phyloP scores from a whole-genome alignment of 2,113 vertebrate genomes.

The Reinhardtius hippoglossoides region DNA sequence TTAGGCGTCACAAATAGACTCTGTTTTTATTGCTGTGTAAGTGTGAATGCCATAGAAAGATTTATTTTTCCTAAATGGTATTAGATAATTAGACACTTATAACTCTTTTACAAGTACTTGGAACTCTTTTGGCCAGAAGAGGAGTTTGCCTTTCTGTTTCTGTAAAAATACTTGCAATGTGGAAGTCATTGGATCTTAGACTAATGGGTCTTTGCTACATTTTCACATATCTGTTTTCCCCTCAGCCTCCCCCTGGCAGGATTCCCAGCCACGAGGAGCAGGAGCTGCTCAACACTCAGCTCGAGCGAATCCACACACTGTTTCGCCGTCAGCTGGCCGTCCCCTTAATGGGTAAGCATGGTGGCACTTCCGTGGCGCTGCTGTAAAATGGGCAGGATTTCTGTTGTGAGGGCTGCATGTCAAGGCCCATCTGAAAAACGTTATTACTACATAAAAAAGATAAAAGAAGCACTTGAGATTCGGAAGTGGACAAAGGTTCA shows the following conservation, averaged over 20 bases:
- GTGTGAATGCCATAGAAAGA: not conserved
- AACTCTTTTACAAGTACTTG: no score
- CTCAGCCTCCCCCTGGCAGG: slow-evolving; percentile 89
- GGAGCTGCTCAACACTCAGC: slow-evolving; percentile 89
- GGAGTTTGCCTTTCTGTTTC: no score
- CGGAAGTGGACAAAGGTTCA: no score
- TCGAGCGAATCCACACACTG: slow-evolving; percentile 90
- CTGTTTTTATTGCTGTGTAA: not conserved
- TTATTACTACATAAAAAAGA: not conserved
- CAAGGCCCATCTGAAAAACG: not conserved
- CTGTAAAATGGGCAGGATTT: slow-evolving; percentile 16
- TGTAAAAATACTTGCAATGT: not conserved
- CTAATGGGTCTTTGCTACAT: not conserved
- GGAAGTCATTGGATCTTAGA: not conserved
- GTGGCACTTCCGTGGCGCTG: slow-evolving; percentile 25
- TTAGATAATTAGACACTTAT: no score
- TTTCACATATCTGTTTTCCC: slow-evolving; percentile 56
- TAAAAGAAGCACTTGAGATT: no score
- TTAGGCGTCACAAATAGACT: not conserved
- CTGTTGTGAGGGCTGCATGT: slow-evolving; percentile 10
- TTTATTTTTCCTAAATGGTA: not conserved
- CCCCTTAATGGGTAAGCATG: slow-evolving; percentile 89
- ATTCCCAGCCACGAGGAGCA: slow-evolving; percentile 89
- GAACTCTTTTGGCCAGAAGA: no score
- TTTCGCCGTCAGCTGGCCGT: slow-evolving; percentile 94